Evolutionary conservation across 2,888 invertebrate species (phyloP).

Genomic region (Orthonychiurus folsomi): DNA sequence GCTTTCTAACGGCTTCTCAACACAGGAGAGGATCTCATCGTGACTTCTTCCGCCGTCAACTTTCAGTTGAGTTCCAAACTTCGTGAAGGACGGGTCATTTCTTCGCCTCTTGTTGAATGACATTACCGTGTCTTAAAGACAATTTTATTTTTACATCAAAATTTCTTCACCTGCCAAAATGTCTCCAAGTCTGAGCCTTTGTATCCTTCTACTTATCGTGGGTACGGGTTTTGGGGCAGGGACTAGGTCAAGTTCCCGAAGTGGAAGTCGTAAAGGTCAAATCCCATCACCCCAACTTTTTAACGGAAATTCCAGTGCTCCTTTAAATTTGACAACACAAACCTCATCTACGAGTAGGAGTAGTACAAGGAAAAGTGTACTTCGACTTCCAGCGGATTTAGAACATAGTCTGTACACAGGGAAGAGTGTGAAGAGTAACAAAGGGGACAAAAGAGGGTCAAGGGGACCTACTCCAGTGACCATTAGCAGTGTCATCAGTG

Average conservation of each 20-base stretch:
- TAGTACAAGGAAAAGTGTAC: not conserved
- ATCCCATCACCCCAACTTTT: too few species aligned
- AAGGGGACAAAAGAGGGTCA: not conserved
- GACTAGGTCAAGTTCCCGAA: not conserved
- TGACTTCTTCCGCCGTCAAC: not conserved
- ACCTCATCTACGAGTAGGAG: not conserved
- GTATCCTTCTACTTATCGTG: too few species aligned
- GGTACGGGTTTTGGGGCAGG: too few species aligned
- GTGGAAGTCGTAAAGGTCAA: not conserved
- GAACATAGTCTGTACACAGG: not conserved
- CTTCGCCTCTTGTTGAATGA: not conserved
- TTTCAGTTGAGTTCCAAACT: not conserved
- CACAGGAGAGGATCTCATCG: not conserved
- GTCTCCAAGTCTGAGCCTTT: too few species aligned
- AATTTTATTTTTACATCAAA: too few species aligned
- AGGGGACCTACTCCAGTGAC: not conserved
- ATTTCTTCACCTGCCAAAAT: too few species aligned
- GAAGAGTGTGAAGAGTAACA: not conserved
- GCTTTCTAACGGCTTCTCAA: conserved; percentile 1
- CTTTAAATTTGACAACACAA: too few species aligned
- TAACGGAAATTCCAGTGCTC: too few species aligned
- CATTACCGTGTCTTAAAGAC: too few species aligned
- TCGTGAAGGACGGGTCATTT: not conserved
- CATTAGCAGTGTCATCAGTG: not conserved
- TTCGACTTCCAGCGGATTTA: not conserved